phyloP scores from a whole-genome alignment of 2,888 invertebrate species.

The Nycteola revayana region DNA sequence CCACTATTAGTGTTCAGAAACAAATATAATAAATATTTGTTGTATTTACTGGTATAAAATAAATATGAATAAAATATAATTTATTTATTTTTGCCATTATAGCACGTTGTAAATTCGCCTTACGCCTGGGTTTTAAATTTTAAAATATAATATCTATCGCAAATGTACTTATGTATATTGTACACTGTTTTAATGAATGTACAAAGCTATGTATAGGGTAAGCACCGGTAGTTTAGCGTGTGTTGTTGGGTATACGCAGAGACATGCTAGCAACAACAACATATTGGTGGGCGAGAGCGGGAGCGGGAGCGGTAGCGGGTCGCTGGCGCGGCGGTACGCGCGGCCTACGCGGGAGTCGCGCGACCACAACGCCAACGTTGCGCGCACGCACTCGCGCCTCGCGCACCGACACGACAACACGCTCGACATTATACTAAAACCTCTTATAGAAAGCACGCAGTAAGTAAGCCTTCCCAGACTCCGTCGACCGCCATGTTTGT shows the following conservation, averaged over 20 bases:
- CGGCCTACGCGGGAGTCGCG: slow-evolving; percentile 61
- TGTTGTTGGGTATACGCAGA: slow-evolving; percentile 76
- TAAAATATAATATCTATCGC: slow-evolving; percentile 14
- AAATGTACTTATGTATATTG: slow-evolving; percentile 21
- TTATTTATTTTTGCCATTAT: too few species aligned
- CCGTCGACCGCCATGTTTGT: slow-evolving; percentile 50
- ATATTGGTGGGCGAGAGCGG: slow-evolving; percentile 77
- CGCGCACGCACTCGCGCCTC: slow-evolving; percentile 68
- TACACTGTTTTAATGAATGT: slow-evolving; percentile 25
- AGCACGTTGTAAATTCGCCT: slow-evolving; percentile 41
- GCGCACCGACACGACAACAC: slow-evolving; percentile 76
- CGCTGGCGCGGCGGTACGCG: slow-evolving; percentile 73
- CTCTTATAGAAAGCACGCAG: slow-evolving; percentile 82
- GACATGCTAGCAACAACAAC: slow-evolving; percentile 83
- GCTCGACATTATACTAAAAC: slow-evolving; percentile 81
- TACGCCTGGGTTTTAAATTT: slow-evolving; percentile 25
- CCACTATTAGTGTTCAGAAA: too few species aligned
- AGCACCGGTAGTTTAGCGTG: slow-evolving; percentile 67
- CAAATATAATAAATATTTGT: too few species aligned
- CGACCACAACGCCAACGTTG: slow-evolving; percentile 69
- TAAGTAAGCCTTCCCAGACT: slow-evolving; percentile 73
- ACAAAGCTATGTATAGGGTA: slow-evolving; percentile 35
- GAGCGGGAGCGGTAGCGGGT: slow-evolving; percentile 77
- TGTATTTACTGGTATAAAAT: too few species aligned
- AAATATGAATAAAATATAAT: too few species aligned